Percentiles rank a stretch among this genome's conserved stretches.
Conservation (phyloP, 2,888 invertebrate genomes). For the Tetanocera ferruginea region DNA sequence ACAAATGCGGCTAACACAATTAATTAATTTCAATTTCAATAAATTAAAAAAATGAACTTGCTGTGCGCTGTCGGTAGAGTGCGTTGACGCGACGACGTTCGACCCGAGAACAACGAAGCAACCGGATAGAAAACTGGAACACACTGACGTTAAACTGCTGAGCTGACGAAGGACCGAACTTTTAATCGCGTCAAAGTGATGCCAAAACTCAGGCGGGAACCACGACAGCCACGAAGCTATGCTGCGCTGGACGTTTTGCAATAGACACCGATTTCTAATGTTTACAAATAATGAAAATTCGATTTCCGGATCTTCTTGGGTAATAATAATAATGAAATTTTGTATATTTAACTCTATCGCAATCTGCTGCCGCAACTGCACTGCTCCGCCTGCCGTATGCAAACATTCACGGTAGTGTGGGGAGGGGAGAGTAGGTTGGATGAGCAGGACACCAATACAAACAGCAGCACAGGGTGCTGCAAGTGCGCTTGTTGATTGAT, state of each 20-base stretch:
- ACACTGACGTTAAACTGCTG: not conserved
- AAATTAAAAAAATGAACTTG: conserved; percentile 18
- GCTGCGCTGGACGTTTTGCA: conserved; percentile 11
- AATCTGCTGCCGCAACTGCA: conserved; percentile 27
- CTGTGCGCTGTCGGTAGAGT: not conserved
- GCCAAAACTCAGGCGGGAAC: conserved; percentile 20
- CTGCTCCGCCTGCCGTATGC: conserved; percentile 34
- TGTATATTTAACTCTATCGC: conserved; percentile 48
- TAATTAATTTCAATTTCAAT: conserved; percentile 40
- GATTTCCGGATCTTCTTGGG: conserved; percentile 48
- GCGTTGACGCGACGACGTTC: not conserved
- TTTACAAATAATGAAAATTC: conserved; percentile 55
- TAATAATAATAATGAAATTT: conserved; percentile 48
- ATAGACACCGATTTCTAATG: conserved; percentile 51
- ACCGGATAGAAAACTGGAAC: conserved; percentile 10
- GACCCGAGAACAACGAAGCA: not conserved
- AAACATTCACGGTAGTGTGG: not conserved
- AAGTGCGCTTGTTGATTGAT: conserved; percentile 23
- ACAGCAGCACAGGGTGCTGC: not conserved
- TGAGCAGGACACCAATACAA: conserved; percentile 2
- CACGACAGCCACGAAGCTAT: not conserved
- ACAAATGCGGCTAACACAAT: conserved; percentile 27
- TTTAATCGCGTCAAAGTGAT: conserved; percentile 44
- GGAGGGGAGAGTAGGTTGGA: not conserved
- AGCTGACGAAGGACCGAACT: conserved; percentile 24